Evolutionary conservation across 1,140 invertebrate species (phyloP).

Genomic region (Acromyrmex charruanus): DNA sequence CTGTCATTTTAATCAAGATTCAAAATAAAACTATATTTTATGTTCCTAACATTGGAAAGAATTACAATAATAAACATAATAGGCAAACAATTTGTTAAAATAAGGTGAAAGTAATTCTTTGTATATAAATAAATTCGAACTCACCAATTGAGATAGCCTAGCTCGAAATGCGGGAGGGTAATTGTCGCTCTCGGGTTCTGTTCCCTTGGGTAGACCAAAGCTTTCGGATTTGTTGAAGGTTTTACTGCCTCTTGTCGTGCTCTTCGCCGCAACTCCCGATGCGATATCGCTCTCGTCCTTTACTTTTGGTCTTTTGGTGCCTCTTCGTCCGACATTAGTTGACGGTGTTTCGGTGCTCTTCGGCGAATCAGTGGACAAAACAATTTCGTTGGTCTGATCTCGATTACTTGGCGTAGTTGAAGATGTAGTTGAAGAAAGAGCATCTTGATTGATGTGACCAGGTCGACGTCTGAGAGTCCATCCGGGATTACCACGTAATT

Average conservation of each 20-base stretch:
- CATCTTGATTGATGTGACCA: conserved; percentile 57
- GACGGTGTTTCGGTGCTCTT: conserved; percentile 53
- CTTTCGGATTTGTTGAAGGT: conserved; percentile 66
- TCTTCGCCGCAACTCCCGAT: conserved; percentile 21
- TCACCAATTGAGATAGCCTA: conserved; percentile 83
- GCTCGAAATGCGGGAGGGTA: conserved; percentile 85
- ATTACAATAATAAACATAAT: neutral
- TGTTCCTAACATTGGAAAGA: neutral
- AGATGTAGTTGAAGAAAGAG: conserved; percentile 14
- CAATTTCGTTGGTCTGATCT: conserved; percentile 73
- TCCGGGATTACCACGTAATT: conserved; percentile 75
- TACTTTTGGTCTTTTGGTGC: conserved; percentile 53
- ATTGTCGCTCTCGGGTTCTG: conserved; percentile 80
- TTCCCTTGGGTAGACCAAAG: conserved; percentile 54
- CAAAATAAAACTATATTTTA: neutral
- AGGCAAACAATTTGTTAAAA: neutral
- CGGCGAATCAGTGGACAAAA: conserved; percentile 53
- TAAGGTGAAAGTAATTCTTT: neutral
- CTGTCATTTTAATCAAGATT: neutral
- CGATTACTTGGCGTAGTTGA: conserved; percentile 6
- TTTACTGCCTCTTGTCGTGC: conserved; percentile 77
- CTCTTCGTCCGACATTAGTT: conserved; percentile 59
- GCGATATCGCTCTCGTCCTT: conserved; percentile 45
- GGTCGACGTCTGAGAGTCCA: conserved; percentile 83
- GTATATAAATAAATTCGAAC: conserved; percentile 49